Conservation (phyloP, 1,140 invertebrate species). For the Leptinotarsa undecemlineata region DNA sequence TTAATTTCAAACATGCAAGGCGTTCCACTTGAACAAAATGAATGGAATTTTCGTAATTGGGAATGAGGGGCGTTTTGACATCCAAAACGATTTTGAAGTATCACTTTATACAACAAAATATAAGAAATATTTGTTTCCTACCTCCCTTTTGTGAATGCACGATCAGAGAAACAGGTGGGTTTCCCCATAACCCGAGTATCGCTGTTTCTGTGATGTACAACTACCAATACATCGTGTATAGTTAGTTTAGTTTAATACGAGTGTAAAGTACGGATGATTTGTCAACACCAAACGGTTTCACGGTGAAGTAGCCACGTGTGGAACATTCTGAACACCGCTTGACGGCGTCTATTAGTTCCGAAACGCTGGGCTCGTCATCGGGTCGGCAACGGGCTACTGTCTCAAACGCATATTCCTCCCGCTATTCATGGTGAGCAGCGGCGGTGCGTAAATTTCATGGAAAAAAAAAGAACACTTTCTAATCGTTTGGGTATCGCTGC, state of each 20-base stretch:
- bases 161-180: slow-evolving; percentile 15
- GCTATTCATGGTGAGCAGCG: neutral
- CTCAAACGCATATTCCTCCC: slow-evolving; percentile 30
- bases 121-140: no score
- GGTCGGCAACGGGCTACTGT: slow-evolving; percentile 20
- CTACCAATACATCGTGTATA: neutral
- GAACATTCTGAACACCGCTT: slow-evolving; percentile 31
- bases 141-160: neutral
- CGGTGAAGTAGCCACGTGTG: slow-evolving; percentile 49
- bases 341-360: slow-evolving; percentile 44
- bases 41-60: neutral
- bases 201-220: neutral
- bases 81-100: no score
- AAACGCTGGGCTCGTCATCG: slow-evolving; percentile 35
- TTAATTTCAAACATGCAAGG: no score
- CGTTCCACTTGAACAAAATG: neutral
- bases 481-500: no score
- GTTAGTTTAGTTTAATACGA: slow-evolving; percentile 36
- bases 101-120: no score
- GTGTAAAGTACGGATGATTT: slow-evolving; percentile 53
- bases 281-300: slow-evolving; percentile 52
- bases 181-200: neutral
- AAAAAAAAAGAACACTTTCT: neutral
- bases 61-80: no score
- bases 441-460: neutral